phyloP scores from a whole-genome alignment of 2,888 invertebrate species.

The Amphipoea lucens region DNA sequence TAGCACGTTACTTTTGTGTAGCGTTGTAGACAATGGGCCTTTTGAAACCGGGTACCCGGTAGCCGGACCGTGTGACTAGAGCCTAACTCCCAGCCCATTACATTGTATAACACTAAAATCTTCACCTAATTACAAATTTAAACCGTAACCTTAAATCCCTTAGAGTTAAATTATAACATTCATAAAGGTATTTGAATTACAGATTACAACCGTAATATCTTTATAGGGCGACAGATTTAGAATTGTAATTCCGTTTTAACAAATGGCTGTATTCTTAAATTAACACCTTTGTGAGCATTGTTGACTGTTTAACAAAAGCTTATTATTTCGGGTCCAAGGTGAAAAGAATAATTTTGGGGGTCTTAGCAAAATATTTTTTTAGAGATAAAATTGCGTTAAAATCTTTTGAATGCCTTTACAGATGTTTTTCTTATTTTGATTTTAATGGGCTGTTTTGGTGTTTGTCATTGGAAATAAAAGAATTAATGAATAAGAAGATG shows the following conservation, averaged over 20 bases:
- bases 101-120: slow-evolving; percentile 30
- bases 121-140: slow-evolving; percentile 51
- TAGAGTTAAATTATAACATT: slow-evolving; percentile 51
- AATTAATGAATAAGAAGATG: slow-evolving; percentile 37
- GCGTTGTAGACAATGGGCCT: neutral
- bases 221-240: slow-evolving; percentile 50
- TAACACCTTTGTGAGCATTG: slow-evolving; percentile 61
- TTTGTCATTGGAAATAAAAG: slow-evolving; percentile 38
- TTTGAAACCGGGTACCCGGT: neutral
- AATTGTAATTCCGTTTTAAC: slow-evolving; percentile 56
- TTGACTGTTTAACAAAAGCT: slow-evolving; percentile 60
- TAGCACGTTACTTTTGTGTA: neutral
- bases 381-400: slow-evolving; percentile 45
- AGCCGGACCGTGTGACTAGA: neutral
- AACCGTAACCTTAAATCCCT: slow-evolving; percentile 32
- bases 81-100: neutral
- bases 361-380: slow-evolving; percentile 45
- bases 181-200: slow-evolving; percentile 52
- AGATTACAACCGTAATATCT: slow-evolving; percentile 60
- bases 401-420: slow-evolving; percentile 33
- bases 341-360: slow-evolving; percentile 58
- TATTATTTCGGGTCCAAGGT: slow-evolving; percentile 50
- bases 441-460: slow-evolving; percentile 36
- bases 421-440: slow-evolving; percentile 46
- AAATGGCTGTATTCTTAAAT: slow-evolving; percentile 60